Evolutionary conservation across 2,888 invertebrate species (phyloP), one percentile per base, ranked within the genome.

Genomic region (Rhingia rostrata): DNA sequence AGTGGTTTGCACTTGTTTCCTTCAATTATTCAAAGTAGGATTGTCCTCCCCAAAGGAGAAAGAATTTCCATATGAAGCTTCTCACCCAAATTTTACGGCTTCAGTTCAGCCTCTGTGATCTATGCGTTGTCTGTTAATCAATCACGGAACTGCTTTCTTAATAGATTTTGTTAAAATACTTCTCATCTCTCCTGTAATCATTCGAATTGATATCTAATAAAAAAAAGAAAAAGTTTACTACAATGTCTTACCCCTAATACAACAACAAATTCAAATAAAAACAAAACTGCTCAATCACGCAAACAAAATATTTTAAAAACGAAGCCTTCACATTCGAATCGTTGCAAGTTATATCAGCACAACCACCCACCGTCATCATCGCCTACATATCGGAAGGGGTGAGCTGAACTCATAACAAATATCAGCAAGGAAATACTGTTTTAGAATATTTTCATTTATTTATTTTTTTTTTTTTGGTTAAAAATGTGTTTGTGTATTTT

Each of bases 311-410:
- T 2, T 22, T 2, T 22, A 22, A 58, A 51, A 10, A 51, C 49
- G 14, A 35, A 10, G 69, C 54, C 73, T 83, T 73, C 73, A 63
- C 70, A 54, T 61, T 66, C 51, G 45, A 81, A 6, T 58, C 64
- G 39, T 51, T 75, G 58, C 63, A 83, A 9, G 78, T 78, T 78
- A 83, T 78, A 83, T 83, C 78, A 78, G 67, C 78, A 73, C 66
- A 58, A 60, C 37, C 56, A 39, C 54, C 70, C 66, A n/a, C 47
- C 63, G 41, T 61, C 60, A 35, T 66, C 66, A 9, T 56, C 54
- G 33, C 9, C 10, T 37, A 12, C 22, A 60, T 32, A 45, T 4
- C 9, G 10, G 43, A 12, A 6, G 43, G 14, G 37, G 32, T 53
- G 49, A 35, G 49, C 72, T 77, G 63, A 78, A 77, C 67, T 66